These are phyloP conservation scores for Psilanteris sp. DNA, from an alignment of 1,140 invertebrate genomes.

Conservation along the genomic window DNA sequence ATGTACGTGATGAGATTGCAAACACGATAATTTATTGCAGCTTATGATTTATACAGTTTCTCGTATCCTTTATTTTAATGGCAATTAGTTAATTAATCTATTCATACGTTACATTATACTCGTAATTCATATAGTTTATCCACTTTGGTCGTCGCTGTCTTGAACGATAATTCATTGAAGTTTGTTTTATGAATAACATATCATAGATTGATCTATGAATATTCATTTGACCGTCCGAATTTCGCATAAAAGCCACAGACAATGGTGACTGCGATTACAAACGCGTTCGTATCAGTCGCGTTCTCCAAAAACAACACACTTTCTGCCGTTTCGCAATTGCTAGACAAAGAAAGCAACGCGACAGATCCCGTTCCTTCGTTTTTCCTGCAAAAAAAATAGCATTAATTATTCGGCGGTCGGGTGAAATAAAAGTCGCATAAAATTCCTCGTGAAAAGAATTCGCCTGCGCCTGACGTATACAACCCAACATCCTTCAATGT, in stretches of 20 bases:
- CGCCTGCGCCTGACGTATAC: slow-evolving; percentile 20
- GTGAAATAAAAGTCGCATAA: slow-evolving; percentile 14
- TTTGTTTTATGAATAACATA: slow-evolving; percentile 42
- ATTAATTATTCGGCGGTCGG: slow-evolving; percentile 3
- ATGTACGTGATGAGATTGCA: slow-evolving; percentile 64
- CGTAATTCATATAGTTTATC: slow-evolving; percentile 45
- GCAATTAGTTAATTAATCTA: slow-evolving; percentile 63
- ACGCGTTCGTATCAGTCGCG: too few relatives aligned
- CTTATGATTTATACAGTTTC: slow-evolving; percentile 57
- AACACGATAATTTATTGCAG: slow-evolving; percentile 51
- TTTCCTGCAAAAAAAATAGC: too few relatives aligned
- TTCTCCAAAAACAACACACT: too few relatives aligned
- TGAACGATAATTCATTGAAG: slow-evolving; percentile 35
- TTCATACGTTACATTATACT: slow-evolving; percentile 47
- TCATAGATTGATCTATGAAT: slow-evolving; percentile 20
- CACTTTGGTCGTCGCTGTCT: slow-evolving; percentile 4
- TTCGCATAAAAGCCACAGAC: too few relatives aligned
- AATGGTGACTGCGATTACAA: too few relatives aligned
- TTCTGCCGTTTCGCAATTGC: too few relatives aligned
- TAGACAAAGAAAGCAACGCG: too few relatives aligned
- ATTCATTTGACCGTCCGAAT: slow-evolving; percentile 9
- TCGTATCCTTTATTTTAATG: slow-evolving; percentile 45
- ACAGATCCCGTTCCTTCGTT: too few relatives aligned
- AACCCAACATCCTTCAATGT: slow-evolving; percentile 22
- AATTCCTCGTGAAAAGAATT: slow-evolving; percentile 11